Evolutionary conservation across 1,140 invertebrate species (phyloP).

Genomic region (Procambarus virginalis): DNA sequence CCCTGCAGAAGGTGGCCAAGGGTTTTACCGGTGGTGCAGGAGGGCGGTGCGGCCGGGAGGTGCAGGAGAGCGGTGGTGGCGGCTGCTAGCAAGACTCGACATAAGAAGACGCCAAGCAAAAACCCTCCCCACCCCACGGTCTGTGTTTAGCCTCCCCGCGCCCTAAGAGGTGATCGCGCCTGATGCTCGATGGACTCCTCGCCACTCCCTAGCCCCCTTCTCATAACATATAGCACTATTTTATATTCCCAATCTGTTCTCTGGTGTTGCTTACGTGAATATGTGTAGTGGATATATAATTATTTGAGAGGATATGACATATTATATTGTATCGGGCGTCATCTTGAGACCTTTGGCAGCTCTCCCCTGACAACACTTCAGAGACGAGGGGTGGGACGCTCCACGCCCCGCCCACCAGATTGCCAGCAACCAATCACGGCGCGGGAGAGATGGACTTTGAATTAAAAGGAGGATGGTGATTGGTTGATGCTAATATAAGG

Average conservation of each 20-base stretch:
- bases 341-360: conserved; percentile 57
- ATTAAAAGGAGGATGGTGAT: conserved; percentile 65
- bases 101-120: conserved; percentile 68
- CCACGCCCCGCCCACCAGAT: conserved; percentile 41
- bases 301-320: conserved; percentile 43
- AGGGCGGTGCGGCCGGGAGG: conserved; percentile 59
- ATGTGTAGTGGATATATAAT: conserved; percentile 35
- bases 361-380: conserved; percentile 56
- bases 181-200: conserved; percentile 50
- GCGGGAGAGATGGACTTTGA: conserved; percentile 62
- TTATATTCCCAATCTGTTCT: conserved; percentile 6
- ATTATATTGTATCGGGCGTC: conserved; percentile 13
- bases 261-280: conserved; percentile 10
- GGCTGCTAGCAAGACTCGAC: conserved; percentile 64
- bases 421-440: conserved; percentile 54
- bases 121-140: conserved; percentile 66
- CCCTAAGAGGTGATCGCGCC: conserved; percentile 56
- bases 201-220: not conserved
- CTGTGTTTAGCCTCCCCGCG: conserved; percentile 64
- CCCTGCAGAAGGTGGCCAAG: conserved; percentile 50
- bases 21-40: conserved; percentile 47
- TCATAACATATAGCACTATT: not conserved
- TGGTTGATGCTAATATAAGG: conserved; percentile 67
- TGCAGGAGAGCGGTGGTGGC: conserved; percentile 55
- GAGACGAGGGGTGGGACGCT: conserved; percentile 59